A percentile compares a stretch with the other conserved stretches of the same genome.
phyloP scores from a whole-genome alignment of 2,113 vertebrate species.

The Leptocoma aspasia region DNA sequence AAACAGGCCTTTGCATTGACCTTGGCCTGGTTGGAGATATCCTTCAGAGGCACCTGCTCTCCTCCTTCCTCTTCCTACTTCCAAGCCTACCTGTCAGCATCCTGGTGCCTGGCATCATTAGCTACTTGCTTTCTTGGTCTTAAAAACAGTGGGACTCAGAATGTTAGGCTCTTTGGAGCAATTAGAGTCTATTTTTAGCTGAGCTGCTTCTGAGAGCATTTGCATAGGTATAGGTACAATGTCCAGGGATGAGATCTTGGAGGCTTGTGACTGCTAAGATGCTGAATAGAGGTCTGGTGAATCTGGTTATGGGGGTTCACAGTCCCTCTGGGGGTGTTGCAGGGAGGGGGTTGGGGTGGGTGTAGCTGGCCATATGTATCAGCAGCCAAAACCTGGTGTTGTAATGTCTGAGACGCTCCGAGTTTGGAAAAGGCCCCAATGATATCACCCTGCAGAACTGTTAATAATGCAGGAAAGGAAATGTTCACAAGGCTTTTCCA shows the following conservation, averaged over 20 bases:
- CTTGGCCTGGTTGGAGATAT: background rate
- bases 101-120: background rate
- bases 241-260: background rate
- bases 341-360: background rate
- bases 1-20: background rate
- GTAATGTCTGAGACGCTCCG: slow-evolving; percentile 40
- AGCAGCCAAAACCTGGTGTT: slow-evolving; percentile 35
- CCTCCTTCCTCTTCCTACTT: background rate
- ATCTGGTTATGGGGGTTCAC: background rate
- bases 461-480: slow-evolving; percentile 54
- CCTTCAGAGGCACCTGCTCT: background rate
- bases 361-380: slow-evolving; percentile 11
- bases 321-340: background rate
- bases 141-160: background rate
- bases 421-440: slow-evolving; percentile 37
- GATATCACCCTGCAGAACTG: slow-evolving; percentile 55
- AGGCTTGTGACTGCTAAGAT: background rate
- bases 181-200: slow-evolving; percentile 1
- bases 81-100: background rate
- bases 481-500: slow-evolving; percentile 43
- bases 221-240: background rate
- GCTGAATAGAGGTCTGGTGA: background rate
- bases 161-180: background rate
- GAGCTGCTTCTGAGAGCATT: background rate
- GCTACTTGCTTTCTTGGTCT: background rate